Evolutionary conservation across 2,113 vertebrate genomes (phyloP), one percentile per base, ranked within the genome.

Genomic region (Forbesichthys agassizii): DNA sequence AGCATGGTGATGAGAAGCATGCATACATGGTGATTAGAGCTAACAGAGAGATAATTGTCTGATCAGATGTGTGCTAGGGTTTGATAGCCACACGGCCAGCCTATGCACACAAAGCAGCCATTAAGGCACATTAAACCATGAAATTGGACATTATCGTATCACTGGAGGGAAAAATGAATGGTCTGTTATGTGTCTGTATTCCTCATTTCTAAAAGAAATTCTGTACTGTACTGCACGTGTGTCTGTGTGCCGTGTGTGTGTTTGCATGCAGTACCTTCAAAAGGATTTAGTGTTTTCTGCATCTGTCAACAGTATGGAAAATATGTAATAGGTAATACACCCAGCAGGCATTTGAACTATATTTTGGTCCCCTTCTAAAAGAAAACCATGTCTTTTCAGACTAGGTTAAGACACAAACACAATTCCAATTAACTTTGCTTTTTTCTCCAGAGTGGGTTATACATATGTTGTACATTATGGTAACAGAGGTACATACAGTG

Each of bases 111-210:
- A 78, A 85, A 88, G 77, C 73, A 81, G 67, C 80, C 75, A 86
- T 89, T 87, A 88, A 83, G 68, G 61, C 65, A 84, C 81, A 86
- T 83, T 85, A 80, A 70, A 88, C 75, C 82, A 83, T 88, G 84
- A 88, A 88, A 90, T 86, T 84, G 81, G 82, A 88, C 83, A 89
- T 84, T 83, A 84, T 74, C 81, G 66, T 78, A 61, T 80, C 83
- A 73, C 81, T 74, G 71, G 73, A 71, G 69, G 86, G 72, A 62
- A 71, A 79, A 75, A 8, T 14, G 13, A 16, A 8, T 55, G n/a
- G 53, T 55, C 13, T 57, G 55, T 57, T 6, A 18, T 57, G 55
- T 57, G 33, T 59, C 16, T 59, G 11, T 59, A 33, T 18, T 20
- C 55, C 55, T 18, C 27, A 55, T 55, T 7, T 16, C 54, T 16